phyloP scores from a whole-genome alignment of 2,797 vertebrate genomes.

The Eleutherodactylus coqui region DNA sequence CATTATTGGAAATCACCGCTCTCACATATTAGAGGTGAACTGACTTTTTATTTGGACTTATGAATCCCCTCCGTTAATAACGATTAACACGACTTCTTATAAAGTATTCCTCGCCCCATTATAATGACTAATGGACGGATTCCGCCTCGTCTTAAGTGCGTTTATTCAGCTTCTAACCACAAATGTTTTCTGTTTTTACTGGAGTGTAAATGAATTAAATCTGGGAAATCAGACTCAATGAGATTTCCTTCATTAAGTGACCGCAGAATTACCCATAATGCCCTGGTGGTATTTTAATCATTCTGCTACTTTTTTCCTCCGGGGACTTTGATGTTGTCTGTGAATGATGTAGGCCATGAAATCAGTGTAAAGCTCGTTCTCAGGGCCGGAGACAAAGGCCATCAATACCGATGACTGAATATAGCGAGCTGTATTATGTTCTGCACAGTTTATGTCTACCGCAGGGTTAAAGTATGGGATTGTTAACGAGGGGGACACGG shows the following conservation, averaged over 20 bases:
- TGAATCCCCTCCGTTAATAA: neutral
- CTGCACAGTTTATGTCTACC: constrained; percentile 56
- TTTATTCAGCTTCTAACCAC: constrained; percentile 18
- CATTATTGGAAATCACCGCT: too few species aligned
- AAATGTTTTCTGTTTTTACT: constrained; percentile 35
- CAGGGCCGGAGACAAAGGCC: constrained; percentile 59
- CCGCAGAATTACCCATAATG: constrained; percentile 30
- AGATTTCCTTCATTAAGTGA: constrained; percentile 5
- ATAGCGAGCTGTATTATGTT: constrained; percentile 39
- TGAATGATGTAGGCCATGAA: constrained; percentile 55
- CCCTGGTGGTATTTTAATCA: constrained; percentile 55
- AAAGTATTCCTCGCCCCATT: neutral
- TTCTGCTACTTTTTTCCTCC: constrained; percentile 12
- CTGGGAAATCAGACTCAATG: neutral
- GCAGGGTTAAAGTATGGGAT: constrained; percentile 65
- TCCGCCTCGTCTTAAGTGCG: neutral
- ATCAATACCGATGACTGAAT: constrained; percentile 49
- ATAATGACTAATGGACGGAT: constrained; percentile 14
- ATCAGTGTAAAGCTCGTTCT: constrained; percentile 64
- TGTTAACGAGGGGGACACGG: constrained; percentile 73
- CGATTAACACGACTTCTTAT: neutral
- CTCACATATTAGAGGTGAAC: neutral
- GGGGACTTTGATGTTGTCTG: constrained; percentile 55
- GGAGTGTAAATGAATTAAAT: constrained; percentile 25
- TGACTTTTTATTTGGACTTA: neutral